A percentile compares a stretch with the other conserved stretches of the same genome.
Evolutionary conservation across 2,113 vertebrate genomes (phyloP).

Genomic region (Neogobius melanostomus): DNA sequence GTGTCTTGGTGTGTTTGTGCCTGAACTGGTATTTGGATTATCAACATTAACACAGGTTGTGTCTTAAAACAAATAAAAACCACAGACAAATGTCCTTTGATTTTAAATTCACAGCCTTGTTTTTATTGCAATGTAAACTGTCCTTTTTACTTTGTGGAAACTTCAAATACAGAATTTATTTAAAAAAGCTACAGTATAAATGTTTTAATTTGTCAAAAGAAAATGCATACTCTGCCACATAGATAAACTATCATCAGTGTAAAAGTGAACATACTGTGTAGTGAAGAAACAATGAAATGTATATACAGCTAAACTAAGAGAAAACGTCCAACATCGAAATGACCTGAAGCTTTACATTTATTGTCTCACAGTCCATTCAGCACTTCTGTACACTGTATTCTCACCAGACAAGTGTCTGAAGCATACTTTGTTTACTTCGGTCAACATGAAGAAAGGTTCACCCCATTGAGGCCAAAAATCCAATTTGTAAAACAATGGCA

Average conservation of each 20-base stretch:
- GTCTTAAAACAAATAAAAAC: constrained; percentile 56
- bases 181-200: neutral
- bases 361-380: neutral
- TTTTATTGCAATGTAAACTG: constrained; percentile 6
- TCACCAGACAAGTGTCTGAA: neutral
- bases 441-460: neutral
- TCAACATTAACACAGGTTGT: constrained; percentile 36
- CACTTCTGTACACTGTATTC: neutral
- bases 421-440: neutral
- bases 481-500: neutral
- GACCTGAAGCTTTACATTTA: neutral
- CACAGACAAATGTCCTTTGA: constrained; percentile 48
- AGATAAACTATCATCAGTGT: constrained; percentile 8
- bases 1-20: constrained; percentile 41
- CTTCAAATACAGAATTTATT: neutral
- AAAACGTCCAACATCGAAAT: neutral
- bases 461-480: neutral
- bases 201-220: constrained; percentile 5
- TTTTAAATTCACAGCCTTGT: constrained; percentile 29
- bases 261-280: neutral
- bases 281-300: neutral
- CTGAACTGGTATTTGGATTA: constrained; percentile 51
- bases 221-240: constrained; percentile 5
- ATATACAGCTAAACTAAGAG: too few relatives aligned
- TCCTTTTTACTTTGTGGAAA: neutral